Evolutionary conservation across 1,140 invertebrate species (phyloP).

Genomic region (Ceratina australensis): DNA sequence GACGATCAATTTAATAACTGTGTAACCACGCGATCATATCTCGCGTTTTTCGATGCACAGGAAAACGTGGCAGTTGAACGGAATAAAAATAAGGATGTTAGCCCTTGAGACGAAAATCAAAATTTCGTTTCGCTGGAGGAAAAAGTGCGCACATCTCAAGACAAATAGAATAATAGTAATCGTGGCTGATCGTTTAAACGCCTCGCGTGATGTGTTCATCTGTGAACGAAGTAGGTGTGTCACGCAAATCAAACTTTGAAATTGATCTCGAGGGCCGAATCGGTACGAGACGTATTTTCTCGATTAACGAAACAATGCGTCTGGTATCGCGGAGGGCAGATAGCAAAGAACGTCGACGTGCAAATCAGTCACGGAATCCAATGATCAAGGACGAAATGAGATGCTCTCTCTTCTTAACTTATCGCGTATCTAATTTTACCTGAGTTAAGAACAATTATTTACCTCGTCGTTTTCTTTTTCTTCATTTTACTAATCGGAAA

Average conservation of each 20-base stretch:
- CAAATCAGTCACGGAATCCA: slow-evolving; percentile 23
- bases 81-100: background rate
- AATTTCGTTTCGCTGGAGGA: background rate
- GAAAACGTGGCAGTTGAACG: slow-evolving; percentile 29
- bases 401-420: slow-evolving; percentile 36
- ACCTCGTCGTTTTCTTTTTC: slow-evolving; percentile 18
- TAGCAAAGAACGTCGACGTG: background rate
- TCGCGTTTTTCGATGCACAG: slow-evolving; percentile 18
- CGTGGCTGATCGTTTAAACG: background rate
- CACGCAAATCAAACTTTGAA: background rate
- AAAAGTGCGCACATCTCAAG: background rate
- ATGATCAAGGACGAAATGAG: slow-evolving; percentile 37
- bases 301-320: background rate
- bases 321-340: background rate
- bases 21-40: slow-evolving; percentile 20
- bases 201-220: background rate
- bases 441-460: slow-evolving; percentile 49
- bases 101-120: slow-evolving; percentile 12
- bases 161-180: background rate
- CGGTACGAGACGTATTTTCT: background rate
- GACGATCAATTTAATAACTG: slow-evolving; percentile 26
- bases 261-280: background rate
- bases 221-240: background rate
- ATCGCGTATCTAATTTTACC: slow-evolving; percentile 43
- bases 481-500: slow-evolving; percentile 23